Conservation (phyloP, 2,888 invertebrate genomes). For the Standfussiana lucernea region DNA sequence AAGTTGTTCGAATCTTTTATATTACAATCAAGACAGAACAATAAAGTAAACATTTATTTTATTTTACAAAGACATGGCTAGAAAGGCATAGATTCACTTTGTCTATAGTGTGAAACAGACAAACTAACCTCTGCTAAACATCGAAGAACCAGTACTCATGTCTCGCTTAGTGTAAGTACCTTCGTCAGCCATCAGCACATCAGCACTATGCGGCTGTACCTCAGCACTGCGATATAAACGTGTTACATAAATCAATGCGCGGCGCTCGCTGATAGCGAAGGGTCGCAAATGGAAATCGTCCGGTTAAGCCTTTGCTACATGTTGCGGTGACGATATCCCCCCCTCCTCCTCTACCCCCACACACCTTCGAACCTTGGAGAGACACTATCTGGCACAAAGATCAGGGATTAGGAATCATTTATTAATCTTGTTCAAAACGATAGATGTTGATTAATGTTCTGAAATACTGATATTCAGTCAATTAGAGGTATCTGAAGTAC, state of each 20-base stretch:
- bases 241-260: conserved; percentile 51
- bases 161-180: conserved; percentile 10
- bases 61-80: neutral
- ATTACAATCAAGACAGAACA: neutral
- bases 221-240: conserved; percentile 30
- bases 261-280: conserved; percentile 48
- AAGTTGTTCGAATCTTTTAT: neutral
- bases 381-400: conserved; percentile 19
- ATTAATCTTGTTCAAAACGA: conserved; percentile 5
- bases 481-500: too few relatives aligned
- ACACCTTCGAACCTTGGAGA: neutral
- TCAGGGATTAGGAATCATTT: conserved; percentile 3
- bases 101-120: neutral
- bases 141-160: neutral
- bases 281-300: conserved; percentile 58
- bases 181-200: neutral
- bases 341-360: neutral
- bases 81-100: neutral
- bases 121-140: conserved; percentile 11
- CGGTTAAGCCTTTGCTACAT: conserved; percentile 56
- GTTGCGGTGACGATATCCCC: conserved; percentile 52
- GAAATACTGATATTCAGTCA: neutral
- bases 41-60: neutral
- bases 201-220: conserved; percentile 7
- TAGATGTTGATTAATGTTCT: neutral